Evolutionary conservation across 2,888 invertebrate genomes (phyloP), one percentile per base, ranked within the genome.

Genomic region (Synergus laeviventris): DNA sequence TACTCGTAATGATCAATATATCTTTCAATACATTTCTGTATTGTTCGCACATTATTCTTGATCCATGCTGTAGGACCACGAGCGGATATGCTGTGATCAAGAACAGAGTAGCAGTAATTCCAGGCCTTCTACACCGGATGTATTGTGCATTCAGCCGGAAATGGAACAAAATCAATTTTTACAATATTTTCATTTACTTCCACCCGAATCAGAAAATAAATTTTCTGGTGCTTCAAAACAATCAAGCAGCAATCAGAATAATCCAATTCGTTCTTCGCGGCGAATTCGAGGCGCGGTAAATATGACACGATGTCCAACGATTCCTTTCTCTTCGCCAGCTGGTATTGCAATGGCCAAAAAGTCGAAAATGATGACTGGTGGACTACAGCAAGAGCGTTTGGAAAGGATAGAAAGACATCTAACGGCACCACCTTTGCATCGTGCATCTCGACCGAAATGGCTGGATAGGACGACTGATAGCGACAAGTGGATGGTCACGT

Each of bases 271-370:
- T 84, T 85, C 88, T 80, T 84, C 91, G 79, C 86, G 92, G 54
- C 90, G 92, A 62, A 91, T 91, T 82, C 91, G 92, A 62, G 89
- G 91, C 21, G 79, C 87, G 14, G 89, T 91, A 11, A 91, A 91
- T 42, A 88, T 93, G 16, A 89, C 91, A 36, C 89, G 92, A 76
- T 92, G 91, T 82, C 90, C 92, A 16, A 89, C 91, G 64, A 92
- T 93, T 79, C 92, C 93, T 3, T 90, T 93, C 75, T 92, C 93
- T 14, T 93, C 93, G 45, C 93, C 93, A 16, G 92, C 92, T 42
- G 93, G 93, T 7, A 89, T 92, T 70, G 86, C 91, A 61, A 85
- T 93, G 76, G 87, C 92, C 18, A 92, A 91, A 82, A 91, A 91
- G 61, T 91, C 92, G n/a, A 92, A 92, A 84, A 82, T 91, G 75